These are phyloP conservation scores for Orcinus orca DNA, from an alignment of 2,113 vertebrate species.

Conservation along the genomic window DNA sequence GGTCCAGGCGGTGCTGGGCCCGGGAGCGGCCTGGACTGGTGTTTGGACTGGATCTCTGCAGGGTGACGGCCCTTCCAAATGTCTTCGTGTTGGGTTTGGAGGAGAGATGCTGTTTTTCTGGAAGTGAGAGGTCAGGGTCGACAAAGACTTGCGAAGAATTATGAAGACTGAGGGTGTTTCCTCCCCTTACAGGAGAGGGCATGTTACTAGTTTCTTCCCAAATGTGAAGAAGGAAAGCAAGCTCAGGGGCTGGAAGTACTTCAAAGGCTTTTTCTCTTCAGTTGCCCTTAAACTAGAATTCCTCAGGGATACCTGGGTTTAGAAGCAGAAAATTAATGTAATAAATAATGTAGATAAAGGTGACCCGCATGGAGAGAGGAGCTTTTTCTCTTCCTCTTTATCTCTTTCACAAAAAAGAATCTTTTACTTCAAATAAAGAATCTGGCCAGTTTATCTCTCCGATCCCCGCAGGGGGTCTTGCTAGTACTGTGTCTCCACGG, in stretches of 20 bases:
- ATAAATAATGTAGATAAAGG: accelerated
- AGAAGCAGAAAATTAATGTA: accelerated
- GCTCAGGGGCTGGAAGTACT: accelerated
- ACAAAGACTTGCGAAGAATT: accelerated
- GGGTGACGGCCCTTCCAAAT: accelerated
- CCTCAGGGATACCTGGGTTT: accelerated
- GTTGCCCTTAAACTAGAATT: accelerated
- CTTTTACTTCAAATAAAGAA: not conserved
- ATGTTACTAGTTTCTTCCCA: accelerated
- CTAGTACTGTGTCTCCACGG: accelerated
- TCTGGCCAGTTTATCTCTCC: not conserved
- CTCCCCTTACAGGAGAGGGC: accelerated
- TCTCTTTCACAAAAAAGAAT: not conserved
- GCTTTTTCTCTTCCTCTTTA: too few species aligned
- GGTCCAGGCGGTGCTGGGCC: accelerated
- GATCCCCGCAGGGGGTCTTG: accelerated
- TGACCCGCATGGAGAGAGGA: accelerated
- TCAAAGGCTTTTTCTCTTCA: accelerated
- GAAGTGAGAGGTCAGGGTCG: too few species aligned
- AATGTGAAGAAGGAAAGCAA: not conserved
- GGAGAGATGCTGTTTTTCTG: not conserved
- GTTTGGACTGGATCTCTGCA: accelerated
- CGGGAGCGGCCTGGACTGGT: accelerated
- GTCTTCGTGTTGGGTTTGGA: not conserved
- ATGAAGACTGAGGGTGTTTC: accelerated